Conservation (phyloP, 2,888 invertebrate genomes). For the Serrognathus titanus region DNA sequence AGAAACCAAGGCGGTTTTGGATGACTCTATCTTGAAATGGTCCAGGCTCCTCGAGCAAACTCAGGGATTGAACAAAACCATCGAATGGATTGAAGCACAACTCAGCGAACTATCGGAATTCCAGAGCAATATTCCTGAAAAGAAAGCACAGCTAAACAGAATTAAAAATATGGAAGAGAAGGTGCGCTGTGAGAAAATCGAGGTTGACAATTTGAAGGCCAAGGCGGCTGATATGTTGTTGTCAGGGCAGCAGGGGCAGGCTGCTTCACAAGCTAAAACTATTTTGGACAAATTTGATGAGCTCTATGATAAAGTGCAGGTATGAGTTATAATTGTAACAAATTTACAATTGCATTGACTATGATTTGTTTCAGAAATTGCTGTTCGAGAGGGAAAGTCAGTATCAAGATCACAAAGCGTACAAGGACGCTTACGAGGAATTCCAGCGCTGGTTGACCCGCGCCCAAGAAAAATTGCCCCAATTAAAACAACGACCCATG, state of each 20-base stretch:
- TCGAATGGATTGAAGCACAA: constrained; percentile 72
- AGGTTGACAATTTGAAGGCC: constrained; percentile 80
- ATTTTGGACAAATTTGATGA: constrained; percentile 81
- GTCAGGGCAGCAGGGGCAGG: constrained; percentile 79
- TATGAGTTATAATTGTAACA: constrained; percentile 31
- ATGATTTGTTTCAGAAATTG: constrained; percentile 52
- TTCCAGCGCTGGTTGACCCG: constrained; percentile 83
- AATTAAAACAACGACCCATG: constrained; percentile 76
- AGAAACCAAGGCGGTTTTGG: constrained; percentile 82
- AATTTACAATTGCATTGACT: background rate
- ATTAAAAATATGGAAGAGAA: constrained; percentile 84
- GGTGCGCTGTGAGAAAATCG: constrained; percentile 83
- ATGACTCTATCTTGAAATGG: constrained; percentile 89
- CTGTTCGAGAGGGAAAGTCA: constrained; percentile 79
- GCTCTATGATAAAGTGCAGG: constrained; percentile 71
- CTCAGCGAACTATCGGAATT: constrained; percentile 70
- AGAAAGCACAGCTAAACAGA: constrained; percentile 79
- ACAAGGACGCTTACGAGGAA: constrained; percentile 90
- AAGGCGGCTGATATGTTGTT: constrained; percentile 83
- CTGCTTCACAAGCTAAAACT: constrained; percentile 79
- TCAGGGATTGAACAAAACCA: constrained; percentile 77
- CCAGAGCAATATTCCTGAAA: constrained; percentile 81
- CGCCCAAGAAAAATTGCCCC: constrained; percentile 85
- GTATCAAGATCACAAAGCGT: constrained; percentile 81
- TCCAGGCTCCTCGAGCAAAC: constrained; percentile 86